These are phyloP conservation scores for Paguma larvata DNA, from an alignment of 2,797 vertebrate genomes.

Conservation along the genomic window DNA sequence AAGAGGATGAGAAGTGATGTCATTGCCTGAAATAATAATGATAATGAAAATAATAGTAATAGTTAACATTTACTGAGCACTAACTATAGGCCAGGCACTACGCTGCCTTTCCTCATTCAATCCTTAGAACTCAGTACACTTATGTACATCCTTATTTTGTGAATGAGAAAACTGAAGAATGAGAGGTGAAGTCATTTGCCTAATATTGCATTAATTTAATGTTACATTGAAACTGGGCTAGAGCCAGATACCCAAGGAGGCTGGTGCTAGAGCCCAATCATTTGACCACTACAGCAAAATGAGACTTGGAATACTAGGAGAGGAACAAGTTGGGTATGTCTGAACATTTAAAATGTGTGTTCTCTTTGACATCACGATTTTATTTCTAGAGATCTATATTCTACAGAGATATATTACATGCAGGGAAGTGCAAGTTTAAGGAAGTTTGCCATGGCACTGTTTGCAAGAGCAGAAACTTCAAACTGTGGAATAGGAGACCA, in stretches of 20 bases:
- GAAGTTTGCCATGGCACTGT: neutral
- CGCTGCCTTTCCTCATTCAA: neutral
- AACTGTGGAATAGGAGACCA: neutral
- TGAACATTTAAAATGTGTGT: neutral
- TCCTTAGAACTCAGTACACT: neutral
- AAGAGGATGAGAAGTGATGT: neutral
- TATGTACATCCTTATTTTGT: neutral
- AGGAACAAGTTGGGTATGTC: neutral
- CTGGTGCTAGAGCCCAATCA: neutral
- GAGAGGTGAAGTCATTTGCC: neutral
- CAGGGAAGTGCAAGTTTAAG: neutral
- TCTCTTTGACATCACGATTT: neutral
- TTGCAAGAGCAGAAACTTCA: neutral
- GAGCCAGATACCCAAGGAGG: neutral
- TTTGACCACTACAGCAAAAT: neutral
- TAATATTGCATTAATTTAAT: neutral
- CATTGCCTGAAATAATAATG: slow-evolving; percentile 26
- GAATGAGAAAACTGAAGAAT: neutral
- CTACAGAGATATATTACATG: neutral
- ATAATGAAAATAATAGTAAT: neutral
- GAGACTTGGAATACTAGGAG: neutral
- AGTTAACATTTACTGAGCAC: neutral
- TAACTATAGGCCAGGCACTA: neutral
- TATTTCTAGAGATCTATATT: neutral
- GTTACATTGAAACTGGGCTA: neutral